A percentile compares a stretch with the other conserved stretches of the same genome.
Conservation (phyloP, 1,140 invertebrate genomes). For the Aphelinus atriplicis region DNA sequence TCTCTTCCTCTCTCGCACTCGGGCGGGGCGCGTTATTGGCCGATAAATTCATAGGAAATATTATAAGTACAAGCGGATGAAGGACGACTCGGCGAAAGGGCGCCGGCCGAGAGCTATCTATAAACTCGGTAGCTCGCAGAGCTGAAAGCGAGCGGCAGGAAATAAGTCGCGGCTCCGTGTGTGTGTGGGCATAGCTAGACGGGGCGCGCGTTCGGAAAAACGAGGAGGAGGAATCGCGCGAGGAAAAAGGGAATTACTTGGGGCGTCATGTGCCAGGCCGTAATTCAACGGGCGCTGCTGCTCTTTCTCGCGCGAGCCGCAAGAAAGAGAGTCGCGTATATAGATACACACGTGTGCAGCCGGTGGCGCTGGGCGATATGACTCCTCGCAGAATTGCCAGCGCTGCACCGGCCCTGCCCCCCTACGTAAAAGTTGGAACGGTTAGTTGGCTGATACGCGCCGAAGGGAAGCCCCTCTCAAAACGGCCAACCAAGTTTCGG, state of each 20-base stretch:
- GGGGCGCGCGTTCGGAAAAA: background rate
- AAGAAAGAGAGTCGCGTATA: background rate
- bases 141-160: background rate
- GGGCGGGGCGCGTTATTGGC: constrained; percentile 5
- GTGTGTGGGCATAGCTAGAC: background rate
- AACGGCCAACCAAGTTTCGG: too few species aligned
- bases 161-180: background rate
- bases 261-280: constrained; percentile 19
- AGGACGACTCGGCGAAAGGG: constrained; percentile 1
- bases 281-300: constrained; percentile 2
- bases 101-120: background rate
- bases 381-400: too few species aligned
- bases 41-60: constrained; percentile 30
- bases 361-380: too few species aligned
- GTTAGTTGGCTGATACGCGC: too few species aligned
- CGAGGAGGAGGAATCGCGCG: background rate
- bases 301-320: background rate
- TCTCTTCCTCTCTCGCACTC: background rate
- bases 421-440: too few species aligned
- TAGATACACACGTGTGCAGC: too few species aligned
- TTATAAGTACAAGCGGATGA: background rate
- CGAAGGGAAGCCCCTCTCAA: too few species aligned
- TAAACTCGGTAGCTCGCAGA: too few species aligned
- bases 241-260: constrained; percentile 27
- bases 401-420: too few species aligned